Conservation (phyloP, 2,797 vertebrate species). For the Neomorphus geoffroyi region DNA sequence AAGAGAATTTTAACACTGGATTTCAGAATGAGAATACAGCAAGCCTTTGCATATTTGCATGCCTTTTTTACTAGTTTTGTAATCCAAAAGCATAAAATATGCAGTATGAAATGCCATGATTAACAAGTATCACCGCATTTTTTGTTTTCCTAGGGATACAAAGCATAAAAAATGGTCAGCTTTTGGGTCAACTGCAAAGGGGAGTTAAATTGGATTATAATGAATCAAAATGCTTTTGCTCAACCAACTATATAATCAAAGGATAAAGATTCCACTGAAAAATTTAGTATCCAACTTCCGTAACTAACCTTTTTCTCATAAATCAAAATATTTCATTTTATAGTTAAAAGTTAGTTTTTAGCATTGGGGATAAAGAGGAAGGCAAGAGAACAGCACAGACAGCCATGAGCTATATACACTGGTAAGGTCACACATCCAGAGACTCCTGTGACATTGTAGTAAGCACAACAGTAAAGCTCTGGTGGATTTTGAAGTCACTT, state of each 20-base stretch:
- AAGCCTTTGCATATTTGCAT: conserved; percentile 12
- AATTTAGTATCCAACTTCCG: conserved; percentile 35
- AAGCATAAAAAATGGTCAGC: conserved; percentile 38
- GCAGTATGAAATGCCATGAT: conserved; percentile 6
- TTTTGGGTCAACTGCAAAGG: conserved; percentile 32
- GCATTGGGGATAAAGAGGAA: neutral
- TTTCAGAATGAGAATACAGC: neutral
- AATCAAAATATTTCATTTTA: conserved; percentile 59
- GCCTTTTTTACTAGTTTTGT: conserved; percentile 24
- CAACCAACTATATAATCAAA: conserved; percentile 49
- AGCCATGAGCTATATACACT: neutral
- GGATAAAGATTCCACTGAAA: conserved; percentile 38
- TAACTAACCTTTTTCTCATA: conserved; percentile 33
- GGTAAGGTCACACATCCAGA: neutral
- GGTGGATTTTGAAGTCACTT: neutral
- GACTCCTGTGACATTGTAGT: neutral
- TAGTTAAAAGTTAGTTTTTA: conserved; percentile 24
- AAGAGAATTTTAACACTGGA: conserved; percentile 16
- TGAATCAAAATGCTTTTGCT: conserved; percentile 58
- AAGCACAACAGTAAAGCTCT: neutral
- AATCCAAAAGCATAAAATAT: conserved; percentile 21
- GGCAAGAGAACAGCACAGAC: neutral
- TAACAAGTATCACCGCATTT: conserved; percentile 24
- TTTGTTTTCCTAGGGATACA: conserved; percentile 57
- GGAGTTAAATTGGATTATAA: conserved; percentile 48